Evolutionary conservation across 1,140 invertebrate species (phyloP).

Genomic region (Bombus superbus): DNA sequence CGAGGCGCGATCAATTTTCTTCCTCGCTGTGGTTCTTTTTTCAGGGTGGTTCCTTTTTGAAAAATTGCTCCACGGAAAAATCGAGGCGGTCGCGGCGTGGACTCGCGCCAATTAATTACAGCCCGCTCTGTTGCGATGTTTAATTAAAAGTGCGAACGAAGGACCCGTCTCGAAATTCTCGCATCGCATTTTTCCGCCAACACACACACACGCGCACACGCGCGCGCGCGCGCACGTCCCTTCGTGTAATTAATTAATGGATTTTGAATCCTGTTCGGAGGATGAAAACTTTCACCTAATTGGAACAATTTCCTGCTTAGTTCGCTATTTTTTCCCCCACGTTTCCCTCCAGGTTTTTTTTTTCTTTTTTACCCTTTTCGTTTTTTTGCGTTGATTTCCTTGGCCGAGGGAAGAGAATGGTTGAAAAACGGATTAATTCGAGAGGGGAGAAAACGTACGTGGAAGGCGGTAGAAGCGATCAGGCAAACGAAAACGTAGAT

Average conservation of each 20-base stretch:
- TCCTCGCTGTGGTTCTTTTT: background rate
- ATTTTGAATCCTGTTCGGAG: slow-evolving; percentile 51
- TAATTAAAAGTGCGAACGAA: slow-evolving; percentile 69
- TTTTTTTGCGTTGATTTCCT: background rate
- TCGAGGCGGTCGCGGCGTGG: slow-evolving; percentile 8
- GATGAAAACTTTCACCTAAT: slow-evolving; percentile 49
- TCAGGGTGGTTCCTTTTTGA: background rate
- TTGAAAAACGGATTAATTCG: slow-evolving; percentile 58
- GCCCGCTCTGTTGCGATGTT: slow-evolving; percentile 63
- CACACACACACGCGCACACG: background rate
- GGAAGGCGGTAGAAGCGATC: background rate
- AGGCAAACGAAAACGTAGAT: slow-evolving; percentile 14
- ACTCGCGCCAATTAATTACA: slow-evolving; percentile 63
- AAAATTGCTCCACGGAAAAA: slow-evolving; percentile 36
- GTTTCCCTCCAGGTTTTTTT: too few species aligned
- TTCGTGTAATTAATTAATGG: slow-evolving; percentile 66
- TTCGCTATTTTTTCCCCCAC: slow-evolving; percentile 5
- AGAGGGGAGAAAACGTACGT: background rate
- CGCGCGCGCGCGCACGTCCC: background rate
- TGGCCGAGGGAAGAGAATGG: background rate
- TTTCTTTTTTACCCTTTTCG: background rate
- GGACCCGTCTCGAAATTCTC: slow-evolving; percentile 15
- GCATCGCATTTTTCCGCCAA: slow-evolving; percentile 34
- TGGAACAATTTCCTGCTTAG: slow-evolving; percentile 43
- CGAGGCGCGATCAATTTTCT: background rate